Evolutionary conservation across 2,888 invertebrate species (phyloP), one percentile per base, ranked within the genome.

Genomic region (Hipparchia semele): DNA sequence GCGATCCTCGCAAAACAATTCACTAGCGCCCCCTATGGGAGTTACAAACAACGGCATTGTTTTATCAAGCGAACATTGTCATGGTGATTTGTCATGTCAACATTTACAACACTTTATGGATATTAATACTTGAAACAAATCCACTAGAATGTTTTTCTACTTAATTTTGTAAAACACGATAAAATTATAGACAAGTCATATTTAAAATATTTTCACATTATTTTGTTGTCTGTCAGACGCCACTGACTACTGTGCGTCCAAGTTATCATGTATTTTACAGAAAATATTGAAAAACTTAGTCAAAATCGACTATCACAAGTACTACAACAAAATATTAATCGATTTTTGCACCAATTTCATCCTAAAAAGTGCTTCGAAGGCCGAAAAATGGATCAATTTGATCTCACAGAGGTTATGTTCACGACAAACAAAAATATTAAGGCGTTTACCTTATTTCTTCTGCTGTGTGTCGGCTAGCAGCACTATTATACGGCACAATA

Each of bases 381-480:
- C 84, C 83, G 83, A 89, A 90, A 82, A 86, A 88, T 89, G 85
- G 88, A 88, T 84, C 87, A 84, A 87, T 84, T 82, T 86, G 85
- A 86, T 86, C 83, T 82, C 81, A 84, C 83, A 89, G 92, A 94
- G 94, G 94, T 94, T 94, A 94, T 94, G 94, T 94, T 89, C 90
- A 80, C 87, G 86, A 90, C 90, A 92, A 94, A 93, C 92, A 94
- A 92, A 94, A 93, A 94, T 94, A 92, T 84, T 86, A 90, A 93
- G 93, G 94, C 93, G 93, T 94, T 94, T 94, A 94, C 94, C 94
- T 94, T 85, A 85, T 87, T 87, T 84, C 79, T 82, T 87, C 85
- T 84, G 88, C 82, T 83, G 83, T 88, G 86, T 86, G 86, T 86
- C 82, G 84, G 83, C 84, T 80, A 86, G 86, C 89, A 89, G 84